These are phyloP conservation scores for Bungarus multicinctus DNA, from an alignment of 2,113 vertebrate genomes.

Conservation along the genomic window DNA sequence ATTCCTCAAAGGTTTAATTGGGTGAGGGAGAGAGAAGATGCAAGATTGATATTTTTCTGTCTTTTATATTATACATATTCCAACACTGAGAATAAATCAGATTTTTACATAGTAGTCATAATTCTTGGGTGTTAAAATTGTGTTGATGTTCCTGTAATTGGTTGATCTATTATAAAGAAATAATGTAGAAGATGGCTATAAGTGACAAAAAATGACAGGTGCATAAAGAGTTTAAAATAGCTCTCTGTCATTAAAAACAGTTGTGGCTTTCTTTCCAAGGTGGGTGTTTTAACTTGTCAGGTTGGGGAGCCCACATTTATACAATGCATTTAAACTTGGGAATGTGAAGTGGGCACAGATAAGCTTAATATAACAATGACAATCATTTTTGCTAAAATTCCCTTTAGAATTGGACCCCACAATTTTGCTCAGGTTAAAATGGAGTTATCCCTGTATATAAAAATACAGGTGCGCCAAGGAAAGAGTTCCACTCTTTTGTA, in stretches of 20 bases:
- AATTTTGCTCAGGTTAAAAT: neutral
- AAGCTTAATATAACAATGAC: neutral
- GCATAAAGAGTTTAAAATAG: slow-evolving; percentile 24
- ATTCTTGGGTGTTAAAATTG: neutral
- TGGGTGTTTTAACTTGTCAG: neutral
- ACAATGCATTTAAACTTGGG: neutral
- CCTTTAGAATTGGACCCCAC: neutral
- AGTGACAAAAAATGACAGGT: slow-evolving; percentile 5
- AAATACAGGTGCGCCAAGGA: neutral
- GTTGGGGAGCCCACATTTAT: neutral
- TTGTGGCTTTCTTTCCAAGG: slow-evolving; percentile 1
- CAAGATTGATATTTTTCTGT: neutral
- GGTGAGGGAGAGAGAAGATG: neutral
- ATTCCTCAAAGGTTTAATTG: neutral
- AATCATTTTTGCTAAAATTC: neutral
- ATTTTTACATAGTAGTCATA: neutral
- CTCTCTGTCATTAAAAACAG: slow-evolving; percentile 3
- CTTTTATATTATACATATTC: neutral
- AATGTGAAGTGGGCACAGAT: neutral
- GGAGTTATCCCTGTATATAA: neutral
- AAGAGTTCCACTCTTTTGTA: neutral
- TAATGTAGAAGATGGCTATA: neutral
- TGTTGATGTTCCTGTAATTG: neutral
- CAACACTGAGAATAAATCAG: neutral
- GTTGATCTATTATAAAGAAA: neutral